Percentiles rank a stretch among this genome's conserved stretches.
Evolutionary conservation across 2,888 invertebrate species (phyloP).

Genomic region (Apeira syringaria): DNA sequence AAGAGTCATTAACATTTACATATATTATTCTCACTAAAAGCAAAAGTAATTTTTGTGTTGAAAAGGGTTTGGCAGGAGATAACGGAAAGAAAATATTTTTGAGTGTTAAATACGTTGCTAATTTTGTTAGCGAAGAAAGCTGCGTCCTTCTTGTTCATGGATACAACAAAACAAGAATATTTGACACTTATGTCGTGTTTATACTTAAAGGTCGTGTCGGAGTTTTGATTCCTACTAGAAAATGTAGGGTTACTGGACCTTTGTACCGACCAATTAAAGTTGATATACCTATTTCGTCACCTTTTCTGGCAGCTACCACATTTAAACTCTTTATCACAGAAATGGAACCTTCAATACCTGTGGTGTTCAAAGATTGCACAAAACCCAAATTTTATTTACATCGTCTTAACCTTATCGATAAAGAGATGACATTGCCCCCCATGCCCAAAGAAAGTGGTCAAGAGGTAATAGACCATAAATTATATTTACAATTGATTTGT

Average conservation of each 20-base stretch:
- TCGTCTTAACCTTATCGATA: slow-evolving; percentile 64
- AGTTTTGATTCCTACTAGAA: slow-evolving; percentile 54
- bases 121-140: slow-evolving; percentile 57
- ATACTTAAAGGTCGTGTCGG: slow-evolving; percentile 57
- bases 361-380: slow-evolving; percentile 43
- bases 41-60: slow-evolving; percentile 61
- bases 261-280: slow-evolving; percentile 68
- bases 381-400: slow-evolving; percentile 56
- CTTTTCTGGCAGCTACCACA: slow-evolving; percentile 47
- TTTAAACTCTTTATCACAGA: slow-evolving; percentile 59
- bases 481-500: slow-evolving; percentile 66
- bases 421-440: slow-evolving; percentile 54
- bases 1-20: slow-evolving; percentile 63
- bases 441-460: slow-evolving; percentile 54
- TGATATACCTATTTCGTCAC: slow-evolving; percentile 61
- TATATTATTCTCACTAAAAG: slow-evolving; percentile 58
- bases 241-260: slow-evolving; percentile 68
- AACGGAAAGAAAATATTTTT: slow-evolving; percentile 65
- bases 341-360: slow-evolving; percentile 60
- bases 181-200: slow-evolving; percentile 70
- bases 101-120: slow-evolving; percentile 64
- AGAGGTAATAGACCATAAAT: slow-evolving; percentile 56
- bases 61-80: slow-evolving; percentile 57
- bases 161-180: slow-evolving; percentile 73
- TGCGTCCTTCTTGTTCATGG: slow-evolving; percentile 68